phyloP scores from a whole-genome alignment of 1,140 invertebrate species.

The Plodia interpunctella region DNA sequence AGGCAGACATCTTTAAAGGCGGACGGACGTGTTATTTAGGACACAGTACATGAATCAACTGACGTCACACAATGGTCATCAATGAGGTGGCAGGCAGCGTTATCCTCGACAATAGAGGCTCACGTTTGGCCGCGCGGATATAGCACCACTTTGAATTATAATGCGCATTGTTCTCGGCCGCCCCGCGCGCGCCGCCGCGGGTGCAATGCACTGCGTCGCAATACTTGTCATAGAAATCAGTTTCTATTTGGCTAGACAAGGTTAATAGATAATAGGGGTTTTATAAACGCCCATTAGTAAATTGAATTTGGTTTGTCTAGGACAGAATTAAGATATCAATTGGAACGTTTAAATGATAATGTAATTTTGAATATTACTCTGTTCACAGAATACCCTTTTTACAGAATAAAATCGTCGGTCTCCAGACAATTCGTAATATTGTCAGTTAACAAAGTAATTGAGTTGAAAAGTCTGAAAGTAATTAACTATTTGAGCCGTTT shows the following conservation, averaged over 20 bases:
- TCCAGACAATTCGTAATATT: too few species aligned
- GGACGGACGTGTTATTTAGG: not conserved
- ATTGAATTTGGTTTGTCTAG: not conserved
- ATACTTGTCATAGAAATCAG: constrained; percentile 71
- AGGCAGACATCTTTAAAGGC: too few species aligned
- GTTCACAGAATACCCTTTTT: too few species aligned
- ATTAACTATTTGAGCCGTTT: too few species aligned
- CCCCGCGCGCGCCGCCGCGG: constrained; percentile 33
- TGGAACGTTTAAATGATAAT: too few species aligned
- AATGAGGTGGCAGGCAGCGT: constrained; percentile 27
- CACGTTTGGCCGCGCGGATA: constrained; percentile 68
- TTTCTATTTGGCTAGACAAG: constrained; percentile 48
- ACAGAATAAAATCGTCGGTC: too few species aligned
- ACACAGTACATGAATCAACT: not conserved
- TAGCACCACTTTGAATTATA: constrained; percentile 71
- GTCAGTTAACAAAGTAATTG: too few species aligned
- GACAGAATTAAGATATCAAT: too few species aligned
- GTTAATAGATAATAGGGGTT: constrained; percentile 26
- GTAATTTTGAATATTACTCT: too few species aligned
- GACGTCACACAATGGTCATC: constrained; percentile 30
- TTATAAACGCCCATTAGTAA: too few species aligned
- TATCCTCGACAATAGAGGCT: constrained; percentile 17
- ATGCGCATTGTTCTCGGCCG: constrained; percentile 64
- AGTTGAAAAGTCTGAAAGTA: too few species aligned
- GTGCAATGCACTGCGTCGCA: constrained; percentile 71